Evolutionary conservation across 2,888 invertebrate species (phyloP).

Genomic region (Lasioglossum leucozonium): DNA sequence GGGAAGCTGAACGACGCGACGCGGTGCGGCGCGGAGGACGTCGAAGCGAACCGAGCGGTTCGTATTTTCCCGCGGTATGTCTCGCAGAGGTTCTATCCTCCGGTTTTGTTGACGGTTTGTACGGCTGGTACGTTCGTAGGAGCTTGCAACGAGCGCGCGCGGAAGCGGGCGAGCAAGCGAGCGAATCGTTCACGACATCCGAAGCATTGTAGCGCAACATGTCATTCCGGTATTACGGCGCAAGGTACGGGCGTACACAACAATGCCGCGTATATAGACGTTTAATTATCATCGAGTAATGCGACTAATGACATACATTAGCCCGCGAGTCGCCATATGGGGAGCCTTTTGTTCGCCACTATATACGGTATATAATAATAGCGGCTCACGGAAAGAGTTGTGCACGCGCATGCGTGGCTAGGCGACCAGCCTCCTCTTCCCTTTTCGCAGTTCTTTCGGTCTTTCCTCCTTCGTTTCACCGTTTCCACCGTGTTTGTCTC

Average conservation of each 20-base stretch:
- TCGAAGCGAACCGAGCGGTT: conserved; percentile 21
- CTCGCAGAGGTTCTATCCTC: background rate
- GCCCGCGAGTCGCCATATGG: conserved; percentile 83
- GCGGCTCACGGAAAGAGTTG: conserved; percentile 83
- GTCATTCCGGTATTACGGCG: conserved; percentile 83
- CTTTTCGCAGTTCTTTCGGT: conserved; percentile 69
- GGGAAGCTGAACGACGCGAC: background rate
- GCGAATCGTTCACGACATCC: conserved; percentile 81
- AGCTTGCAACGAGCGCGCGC: conserved; percentile 61
- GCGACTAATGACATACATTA: conserved; percentile 84
- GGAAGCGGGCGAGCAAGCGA: conserved; percentile 66
- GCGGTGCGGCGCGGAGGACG: background rate
- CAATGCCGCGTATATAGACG: conserved; percentile 83
- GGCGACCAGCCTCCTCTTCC: conserved; percentile 71
- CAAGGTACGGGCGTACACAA: conserved; percentile 81
- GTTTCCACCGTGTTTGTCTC: conserved; percentile 13
- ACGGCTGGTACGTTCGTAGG: conserved; percentile 19
- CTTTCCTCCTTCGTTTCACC: conserved; percentile 50
- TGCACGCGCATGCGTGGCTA: conserved; percentile 80
- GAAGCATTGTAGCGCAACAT: conserved; percentile 84
- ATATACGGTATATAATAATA: conserved; percentile 81
- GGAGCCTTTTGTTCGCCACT: conserved; percentile 82
- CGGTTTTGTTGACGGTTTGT: conserved; percentile 12
- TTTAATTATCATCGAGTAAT: conserved; percentile 85
- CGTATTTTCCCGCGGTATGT: conserved; percentile 49